Conservation (phyloP, 2,113 vertebrate species). For the Thomomys bottae region DNA sequence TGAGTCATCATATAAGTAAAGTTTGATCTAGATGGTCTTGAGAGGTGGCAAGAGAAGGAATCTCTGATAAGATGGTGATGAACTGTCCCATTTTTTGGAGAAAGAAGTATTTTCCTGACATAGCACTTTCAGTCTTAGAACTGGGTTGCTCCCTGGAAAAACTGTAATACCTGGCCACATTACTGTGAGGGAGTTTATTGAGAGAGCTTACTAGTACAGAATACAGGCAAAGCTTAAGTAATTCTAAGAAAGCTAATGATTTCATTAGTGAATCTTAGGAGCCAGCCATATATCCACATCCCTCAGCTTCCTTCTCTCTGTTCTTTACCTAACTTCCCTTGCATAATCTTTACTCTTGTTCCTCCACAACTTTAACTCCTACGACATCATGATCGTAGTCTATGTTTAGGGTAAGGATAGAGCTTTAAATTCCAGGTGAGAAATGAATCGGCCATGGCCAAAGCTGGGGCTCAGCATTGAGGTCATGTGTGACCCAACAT, state of each 20-base stretch:
- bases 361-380: not conserved
- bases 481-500: not conserved
- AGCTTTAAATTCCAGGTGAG: not conserved
- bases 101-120: not conserved
- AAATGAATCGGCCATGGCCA: not conserved
- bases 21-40: not conserved
- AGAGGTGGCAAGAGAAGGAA: not conserved
- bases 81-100: not conserved
- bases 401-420: not conserved
- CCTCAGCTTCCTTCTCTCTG: not conserved
- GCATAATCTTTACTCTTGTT: constrained; percentile 28
- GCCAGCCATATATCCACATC: not conserved
- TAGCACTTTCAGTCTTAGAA: not conserved
- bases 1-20: not conserved
- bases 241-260: not conserved
- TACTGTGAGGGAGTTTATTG: not conserved
- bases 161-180: not conserved
- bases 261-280: not conserved
- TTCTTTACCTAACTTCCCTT: not conserved
- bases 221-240: not conserved
- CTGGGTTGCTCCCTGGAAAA: not conserved
- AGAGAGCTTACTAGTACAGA: not conserved
- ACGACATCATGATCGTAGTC: not conserved
- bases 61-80: not conserved
- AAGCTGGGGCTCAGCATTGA: not conserved